Base-by-base conservation (phyloP, 2,797 vertebrate species). In the Urophycis tenuis region DNA sequence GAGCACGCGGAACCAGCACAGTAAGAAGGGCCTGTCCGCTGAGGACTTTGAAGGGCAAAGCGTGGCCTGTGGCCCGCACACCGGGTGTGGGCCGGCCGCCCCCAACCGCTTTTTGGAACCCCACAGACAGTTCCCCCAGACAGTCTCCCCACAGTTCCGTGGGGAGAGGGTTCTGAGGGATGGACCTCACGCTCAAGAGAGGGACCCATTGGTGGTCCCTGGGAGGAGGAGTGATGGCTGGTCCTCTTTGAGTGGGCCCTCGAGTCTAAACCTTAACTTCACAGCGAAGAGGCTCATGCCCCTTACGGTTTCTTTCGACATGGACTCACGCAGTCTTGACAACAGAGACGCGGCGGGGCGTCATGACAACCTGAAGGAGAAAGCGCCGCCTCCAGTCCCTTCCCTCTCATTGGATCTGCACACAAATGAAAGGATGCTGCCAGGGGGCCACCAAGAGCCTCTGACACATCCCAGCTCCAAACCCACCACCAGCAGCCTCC, bases 401-500 rank as follows among this genome's bases (percentile, higher is more conserved):
- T 69, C 90, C 12, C 77, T 78, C 36, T 86, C 87, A 1, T 74
- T 76, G 70, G 78, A 87, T 9, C 77, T 41, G 41, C 77, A 75
- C 53, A 83, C 82, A 71, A 85, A 87, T 81, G 88, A 79, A 45
- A 87, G 77, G 30, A 86, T 75, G 75, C 81, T 78, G 64, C 86
- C 88, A 79, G 74, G 75, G 33, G 36, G 32, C 75, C 78, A 78
- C 76, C 86, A 89, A 75, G 83, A 75, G 12, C 75, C 81, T 73
- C 72, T 82, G 19, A 86, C 89, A 22, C 74, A 86, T 77, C 39
- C 78, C 80, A 89, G 84, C 70, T 92, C 92, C 14, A 93, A 92
- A 75, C 92, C 92, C 76, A 91, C 89, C 77, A 92, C 91, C 19
- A 93, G 92, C 87, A 92, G 89, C 72, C 36, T 93, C 5, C 92